Base-by-base conservation (phyloP, 2,113 vertebrate species). In the Cyphomyrus discorhynchus region DNA sequence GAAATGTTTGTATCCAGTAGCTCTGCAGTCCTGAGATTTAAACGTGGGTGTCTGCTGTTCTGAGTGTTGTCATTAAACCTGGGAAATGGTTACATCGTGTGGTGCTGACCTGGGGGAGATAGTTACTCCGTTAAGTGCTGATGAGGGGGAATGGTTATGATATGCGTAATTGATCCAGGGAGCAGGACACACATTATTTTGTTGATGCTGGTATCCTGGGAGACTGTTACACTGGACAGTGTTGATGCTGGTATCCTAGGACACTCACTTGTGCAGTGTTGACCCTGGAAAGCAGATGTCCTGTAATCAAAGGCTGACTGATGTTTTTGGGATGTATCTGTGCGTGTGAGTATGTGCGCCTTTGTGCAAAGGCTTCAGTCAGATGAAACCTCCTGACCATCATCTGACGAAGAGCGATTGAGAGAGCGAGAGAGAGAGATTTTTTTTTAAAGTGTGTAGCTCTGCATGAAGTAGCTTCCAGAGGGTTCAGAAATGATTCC, bases 401-500 rank as follows among this genome's bases (percentile, higher is more conserved):
- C 95, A 96, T 94, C 95, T 96, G 96, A 96, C 11, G 80, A 62
- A 83, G 47, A 24, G 90, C 89, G 84, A 87, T 85, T 42, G 90
- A 47, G n/a, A 42, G 42, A 88, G 85, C 89, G 80, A 77, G 85
- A 56, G 47, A 86, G 62, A 77, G 80, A 84, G 77, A 24, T 19
- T 53, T 53, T 53, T 15, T 8, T n/a, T 62, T n/a, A 80, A 91
- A 92, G 92, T 92, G 85, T 91, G 91, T 87, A 93, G 93, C 92
- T 92, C 92, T 91, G 91, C 92, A 93, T 93, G 93, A 92, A 93
- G 94, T 93, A 92, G 83, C 89, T 42, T 92, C 90, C 91, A 92
- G 91, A 90, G 92, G 84, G 91, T 90, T 92, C 91, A 74, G 93
- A 90, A 92, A 94, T 93, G 94, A 96, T 95, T 95, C 96, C 96